Conservation (phyloP, 2,888 invertebrate genomes). For the Scaptomyza tumidula region DNA sequence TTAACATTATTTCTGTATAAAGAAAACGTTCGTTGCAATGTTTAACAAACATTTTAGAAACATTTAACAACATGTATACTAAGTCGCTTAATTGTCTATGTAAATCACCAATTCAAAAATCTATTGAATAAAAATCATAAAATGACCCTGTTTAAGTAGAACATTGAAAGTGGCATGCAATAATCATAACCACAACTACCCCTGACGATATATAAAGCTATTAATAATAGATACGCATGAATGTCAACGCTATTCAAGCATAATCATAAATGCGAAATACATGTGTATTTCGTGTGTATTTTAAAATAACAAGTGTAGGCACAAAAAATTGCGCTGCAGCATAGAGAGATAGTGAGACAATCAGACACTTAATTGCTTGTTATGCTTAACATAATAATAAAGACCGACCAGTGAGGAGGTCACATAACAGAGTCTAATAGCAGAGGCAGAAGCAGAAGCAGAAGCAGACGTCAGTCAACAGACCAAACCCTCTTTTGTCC, state of each 20-base stretch:
- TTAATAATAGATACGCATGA: conserved; percentile 25
- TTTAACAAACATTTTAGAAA: background rate
- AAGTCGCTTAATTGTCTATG: background rate
- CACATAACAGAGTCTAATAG: conserved; percentile 59
- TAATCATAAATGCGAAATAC: conserved; percentile 23
- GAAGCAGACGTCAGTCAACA: conserved; percentile 16
- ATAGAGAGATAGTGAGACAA: conserved; percentile 29
- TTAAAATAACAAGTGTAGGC: conserved; percentile 24
- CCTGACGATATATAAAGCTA: conserved; percentile 1
- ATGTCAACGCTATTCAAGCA: conserved; percentile 25
- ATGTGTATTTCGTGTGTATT: conserved; percentile 22
- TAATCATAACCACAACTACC: conserved; percentile 18
- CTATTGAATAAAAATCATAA: conserved; percentile 34
- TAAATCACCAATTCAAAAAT: conserved; percentile 9
- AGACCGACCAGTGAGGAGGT: conserved; percentile 47
- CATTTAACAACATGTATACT: background rate
- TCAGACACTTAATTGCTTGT: conserved; percentile 74
- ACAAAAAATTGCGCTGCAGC: conserved; percentile 15
- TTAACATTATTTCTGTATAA: no score
- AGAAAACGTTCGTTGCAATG: no score
- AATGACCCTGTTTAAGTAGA: conserved; percentile 36
- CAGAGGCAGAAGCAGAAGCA: conserved; percentile 4
- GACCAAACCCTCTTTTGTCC: background rate
- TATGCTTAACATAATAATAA: conserved; percentile 74
- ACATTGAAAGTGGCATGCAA: conserved; percentile 19